Conservation (phyloP, 2,797 vertebrate genomes). For the Scyliorhinus canicula region DNA sequence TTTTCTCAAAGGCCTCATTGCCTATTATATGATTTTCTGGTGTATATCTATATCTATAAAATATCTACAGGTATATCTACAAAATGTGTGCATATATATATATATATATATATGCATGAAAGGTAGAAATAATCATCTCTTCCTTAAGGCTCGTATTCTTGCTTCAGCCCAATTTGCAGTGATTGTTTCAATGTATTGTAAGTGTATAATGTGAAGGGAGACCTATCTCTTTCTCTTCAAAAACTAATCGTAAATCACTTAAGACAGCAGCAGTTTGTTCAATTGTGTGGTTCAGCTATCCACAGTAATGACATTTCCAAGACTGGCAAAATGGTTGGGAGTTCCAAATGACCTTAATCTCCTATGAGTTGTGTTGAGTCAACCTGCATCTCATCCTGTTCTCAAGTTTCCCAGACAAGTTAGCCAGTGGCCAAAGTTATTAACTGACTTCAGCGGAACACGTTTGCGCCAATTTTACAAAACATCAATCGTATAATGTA, state of each 20-base stretch:
- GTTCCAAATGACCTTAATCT: constrained; percentile 4
- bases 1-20: background rate
- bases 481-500: background rate
- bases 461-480: background rate
- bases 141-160: background rate
- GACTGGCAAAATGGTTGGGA: background rate
- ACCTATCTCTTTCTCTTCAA: constrained; percentile 14
- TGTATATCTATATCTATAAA: too few relatives aligned
- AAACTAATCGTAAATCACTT: background rate
- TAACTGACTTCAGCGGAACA: background rate
- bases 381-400: background rate
- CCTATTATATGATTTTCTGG: background rate
- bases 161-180: background rate
- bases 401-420: constrained; percentile 23
- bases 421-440: background rate
- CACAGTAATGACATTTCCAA: constrained; percentile 20
- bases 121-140: background rate
- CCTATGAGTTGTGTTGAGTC: background rate
- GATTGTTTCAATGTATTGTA: constrained; percentile 20
- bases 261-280: constrained; percentile 18
- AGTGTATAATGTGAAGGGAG: background rate
- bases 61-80: too few relatives aligned
- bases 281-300: constrained; percentile 7
- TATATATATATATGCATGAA: background rate
- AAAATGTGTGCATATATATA: too few relatives aligned